phyloP scores from a whole-genome alignment of 2,113 vertebrate species.

The Epinephelus moara region DNA sequence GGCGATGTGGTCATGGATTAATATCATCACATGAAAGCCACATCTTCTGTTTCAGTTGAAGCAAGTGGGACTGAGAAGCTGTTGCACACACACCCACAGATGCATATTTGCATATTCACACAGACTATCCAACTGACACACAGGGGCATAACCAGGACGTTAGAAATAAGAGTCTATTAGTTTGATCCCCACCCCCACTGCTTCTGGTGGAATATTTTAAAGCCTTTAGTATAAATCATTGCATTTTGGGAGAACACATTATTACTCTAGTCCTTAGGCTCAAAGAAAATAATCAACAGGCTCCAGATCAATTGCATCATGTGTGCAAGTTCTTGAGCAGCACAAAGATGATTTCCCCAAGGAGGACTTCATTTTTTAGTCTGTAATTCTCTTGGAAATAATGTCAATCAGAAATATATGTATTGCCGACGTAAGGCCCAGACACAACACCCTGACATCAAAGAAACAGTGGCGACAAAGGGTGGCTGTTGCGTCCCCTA shows the following conservation, averaged over 20 bases:
- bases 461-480: no score
- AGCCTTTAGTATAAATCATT: not conserved
- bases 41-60: not conserved
- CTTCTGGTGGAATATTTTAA: not conserved
- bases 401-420: not conserved
- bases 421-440: not conserved
- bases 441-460: no score
- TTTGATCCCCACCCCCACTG: not conserved
- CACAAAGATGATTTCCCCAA: not conserved
- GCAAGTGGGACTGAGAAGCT: not conserved
- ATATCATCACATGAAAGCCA: not conserved
- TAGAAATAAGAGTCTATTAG: not conserved
- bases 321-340: conserved; percentile 6
- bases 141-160: not conserved
- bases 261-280: not conserved
- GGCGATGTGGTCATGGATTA: not conserved
- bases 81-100: conserved; percentile 2
- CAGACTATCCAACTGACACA: conserved; percentile 6
- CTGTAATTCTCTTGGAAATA: not conserved
- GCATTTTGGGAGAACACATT: conserved; percentile 1
- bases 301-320: conserved; percentile 6
- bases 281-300: conserved; percentile 23
- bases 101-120: conserved; percentile 19
- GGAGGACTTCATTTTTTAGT: not conserved
- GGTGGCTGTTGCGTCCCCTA: no score